A percentile compares a stretch with the other conserved stretches of the same genome.
Evolutionary conservation across 2,113 vertebrate species (phyloP).

Genomic region (Pelusios castaneus): DNA sequence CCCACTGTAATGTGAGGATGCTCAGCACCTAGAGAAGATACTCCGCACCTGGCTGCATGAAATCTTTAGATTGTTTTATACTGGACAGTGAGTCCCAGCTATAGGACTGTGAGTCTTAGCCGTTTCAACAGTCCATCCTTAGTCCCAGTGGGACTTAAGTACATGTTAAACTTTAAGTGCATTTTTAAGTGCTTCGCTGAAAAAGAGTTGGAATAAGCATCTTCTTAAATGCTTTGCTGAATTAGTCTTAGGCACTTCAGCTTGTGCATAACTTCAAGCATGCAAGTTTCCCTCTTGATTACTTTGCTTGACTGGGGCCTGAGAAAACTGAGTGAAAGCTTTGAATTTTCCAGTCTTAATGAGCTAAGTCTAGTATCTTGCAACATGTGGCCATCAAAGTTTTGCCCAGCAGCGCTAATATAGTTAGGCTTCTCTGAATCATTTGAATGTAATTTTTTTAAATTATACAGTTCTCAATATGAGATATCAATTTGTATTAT

Average conservation of each 20-base stretch:
- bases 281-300: neutral
- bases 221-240: neutral
- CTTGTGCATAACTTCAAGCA: neutral
- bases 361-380: neutral
- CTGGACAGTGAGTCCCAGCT: neutral
- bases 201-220: neutral
- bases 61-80: neutral
- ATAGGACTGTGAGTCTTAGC: too few species aligned
- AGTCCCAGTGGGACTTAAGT: neutral
- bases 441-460: neutral
- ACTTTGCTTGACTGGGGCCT: neutral
- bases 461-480: neutral
- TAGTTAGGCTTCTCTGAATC: neutral
- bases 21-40: neutral
- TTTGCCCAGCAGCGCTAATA: neutral
- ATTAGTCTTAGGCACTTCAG: neutral
- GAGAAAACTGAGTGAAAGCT: neutral
- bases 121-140: neutral
- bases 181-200: constrained; percentile 24
- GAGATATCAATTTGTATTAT: neutral
- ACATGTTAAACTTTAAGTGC: neutral
- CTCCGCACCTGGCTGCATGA: fast-evolving
- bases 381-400: neutral
- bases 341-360: neutral
- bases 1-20: neutral